These are phyloP conservation scores for Aeoliscus strigatus DNA, from an alignment of 2,797 vertebrate species.

Conservation along the genomic window DNA sequence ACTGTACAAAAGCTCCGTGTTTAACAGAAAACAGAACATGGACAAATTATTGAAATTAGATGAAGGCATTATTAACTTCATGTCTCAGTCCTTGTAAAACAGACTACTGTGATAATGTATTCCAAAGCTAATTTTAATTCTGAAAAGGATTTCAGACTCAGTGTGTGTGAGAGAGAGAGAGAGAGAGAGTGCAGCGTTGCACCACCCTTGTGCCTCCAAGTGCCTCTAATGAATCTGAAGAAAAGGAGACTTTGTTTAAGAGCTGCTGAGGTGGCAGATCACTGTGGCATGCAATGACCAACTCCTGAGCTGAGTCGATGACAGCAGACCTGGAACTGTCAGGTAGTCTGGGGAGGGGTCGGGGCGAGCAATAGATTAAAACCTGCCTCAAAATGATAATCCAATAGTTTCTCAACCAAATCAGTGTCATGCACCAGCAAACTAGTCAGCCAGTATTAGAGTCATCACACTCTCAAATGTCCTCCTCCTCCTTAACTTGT, in stretches of 20 bases:
- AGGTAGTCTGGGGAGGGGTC: slow-evolving; percentile 22
- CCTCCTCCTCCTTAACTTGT: slow-evolving; percentile 27
- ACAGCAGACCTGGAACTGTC: slow-evolving; percentile 19
- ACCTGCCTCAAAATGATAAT: slow-evolving; percentile 56
- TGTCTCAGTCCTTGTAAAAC: too few relatives aligned
- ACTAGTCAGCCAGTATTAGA: slow-evolving; percentile 65
- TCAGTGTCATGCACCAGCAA: slow-evolving; percentile 47
- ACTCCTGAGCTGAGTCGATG: slow-evolving; percentile 19
- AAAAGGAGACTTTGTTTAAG: slow-evolving; percentile 39
- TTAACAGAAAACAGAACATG: too few relatives aligned
- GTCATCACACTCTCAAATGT: slow-evolving; percentile 49
- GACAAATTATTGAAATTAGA: too few relatives aligned
- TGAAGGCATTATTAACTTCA: too few relatives aligned
- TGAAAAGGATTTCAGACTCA: too few relatives aligned
- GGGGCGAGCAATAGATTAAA: too few relatives aligned
- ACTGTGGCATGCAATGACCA: too few relatives aligned
- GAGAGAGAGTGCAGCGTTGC: slow-evolving; percentile 17
- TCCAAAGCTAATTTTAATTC: too few relatives aligned
- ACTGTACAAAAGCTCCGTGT: too few relatives aligned
- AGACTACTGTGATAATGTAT: too few relatives aligned
- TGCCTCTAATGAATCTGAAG: slow-evolving; percentile 18
- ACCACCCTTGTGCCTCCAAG: background rate
- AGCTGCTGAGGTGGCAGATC: slow-evolving; percentile 35
- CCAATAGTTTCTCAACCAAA: slow-evolving; percentile 49
- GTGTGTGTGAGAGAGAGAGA: slow-evolving; percentile 14